phyloP scores from a whole-genome alignment of 2,113 vertebrate species.

The Podilymbus podiceps region DNA sequence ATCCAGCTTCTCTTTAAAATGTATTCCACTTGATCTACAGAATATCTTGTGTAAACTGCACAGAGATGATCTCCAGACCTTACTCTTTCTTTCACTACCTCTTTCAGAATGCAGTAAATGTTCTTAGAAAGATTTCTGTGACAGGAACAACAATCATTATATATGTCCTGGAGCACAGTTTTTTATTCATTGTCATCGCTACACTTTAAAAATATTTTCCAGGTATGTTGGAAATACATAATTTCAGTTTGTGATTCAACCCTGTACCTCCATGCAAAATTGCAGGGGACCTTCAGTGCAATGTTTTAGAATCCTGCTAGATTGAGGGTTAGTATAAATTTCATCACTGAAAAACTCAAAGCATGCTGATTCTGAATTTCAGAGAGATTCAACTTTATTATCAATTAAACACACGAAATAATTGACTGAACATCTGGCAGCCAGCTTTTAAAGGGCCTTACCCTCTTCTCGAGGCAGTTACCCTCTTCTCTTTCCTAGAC shows the following conservation, averaged over 20 bases:
- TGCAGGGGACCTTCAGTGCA: not conserved
- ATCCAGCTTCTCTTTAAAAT: not conserved
- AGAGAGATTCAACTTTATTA: not conserved
- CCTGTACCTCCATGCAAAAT: not conserved
- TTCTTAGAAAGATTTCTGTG: not conserved
- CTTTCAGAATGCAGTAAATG: not conserved
- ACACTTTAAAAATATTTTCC: not conserved
- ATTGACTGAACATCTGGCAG: not conserved
- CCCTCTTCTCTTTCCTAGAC: not conserved
- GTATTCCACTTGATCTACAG: not conserved
- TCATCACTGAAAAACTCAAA: not conserved
- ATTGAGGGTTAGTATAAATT: not conserved
- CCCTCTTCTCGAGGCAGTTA: not conserved
- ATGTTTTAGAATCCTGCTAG: not conserved
- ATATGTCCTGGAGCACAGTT: not conserved
- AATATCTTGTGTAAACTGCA: not conserved
- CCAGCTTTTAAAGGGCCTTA: not conserved
- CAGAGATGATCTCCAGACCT: not conserved
- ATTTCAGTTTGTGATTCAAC: not conserved
- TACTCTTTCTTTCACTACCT: not conserved
- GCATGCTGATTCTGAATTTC: not conserved
- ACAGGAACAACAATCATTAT: not conserved
- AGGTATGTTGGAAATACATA: not conserved
- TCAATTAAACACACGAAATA: not conserved
- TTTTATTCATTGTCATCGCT: not conserved